Conservation (phyloP, 2,113 vertebrate species). For the Recurvirostra avosetta region DNA sequence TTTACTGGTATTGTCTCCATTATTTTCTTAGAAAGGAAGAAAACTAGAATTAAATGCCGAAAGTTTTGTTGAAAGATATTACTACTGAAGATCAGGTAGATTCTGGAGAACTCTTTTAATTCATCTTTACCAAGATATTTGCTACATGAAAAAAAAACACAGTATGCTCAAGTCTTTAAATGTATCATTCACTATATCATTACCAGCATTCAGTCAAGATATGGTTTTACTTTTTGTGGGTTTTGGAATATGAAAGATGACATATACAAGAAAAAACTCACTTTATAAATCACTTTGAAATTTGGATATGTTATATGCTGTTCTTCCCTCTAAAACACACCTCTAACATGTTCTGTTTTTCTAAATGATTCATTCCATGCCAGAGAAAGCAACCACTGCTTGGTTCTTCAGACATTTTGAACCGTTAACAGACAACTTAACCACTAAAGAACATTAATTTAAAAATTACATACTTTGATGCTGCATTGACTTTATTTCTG, state of each 20-base stretch:
- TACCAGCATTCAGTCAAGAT: neutral
- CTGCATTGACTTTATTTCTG: neutral
- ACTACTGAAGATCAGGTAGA: neutral
- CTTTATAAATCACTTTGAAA: neutral
- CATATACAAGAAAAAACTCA: neutral
- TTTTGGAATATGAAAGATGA: neutral
- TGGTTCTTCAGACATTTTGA: neutral
- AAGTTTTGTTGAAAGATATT: neutral
- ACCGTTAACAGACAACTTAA: neutral
- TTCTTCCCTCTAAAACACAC: neutral
- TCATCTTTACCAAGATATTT: neutral
- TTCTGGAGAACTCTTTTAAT: neutral
- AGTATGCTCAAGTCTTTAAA: neutral
- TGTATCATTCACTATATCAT: neutral
- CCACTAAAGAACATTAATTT: neutral
- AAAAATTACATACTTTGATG: neutral
- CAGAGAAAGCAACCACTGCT: neutral
- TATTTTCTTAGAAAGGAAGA: neutral
- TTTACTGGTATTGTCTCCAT: neutral
- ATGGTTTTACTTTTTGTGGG: neutral
- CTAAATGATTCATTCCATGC: neutral
- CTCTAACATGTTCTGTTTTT: neutral
- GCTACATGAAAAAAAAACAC: neutral
- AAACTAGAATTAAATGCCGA: neutral
- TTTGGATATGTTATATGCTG: neutral